These are phyloP conservation scores for Triplophysa bombifrons DNA, from an alignment of 2,797 vertebrate species.

Conservation along the genomic window DNA sequence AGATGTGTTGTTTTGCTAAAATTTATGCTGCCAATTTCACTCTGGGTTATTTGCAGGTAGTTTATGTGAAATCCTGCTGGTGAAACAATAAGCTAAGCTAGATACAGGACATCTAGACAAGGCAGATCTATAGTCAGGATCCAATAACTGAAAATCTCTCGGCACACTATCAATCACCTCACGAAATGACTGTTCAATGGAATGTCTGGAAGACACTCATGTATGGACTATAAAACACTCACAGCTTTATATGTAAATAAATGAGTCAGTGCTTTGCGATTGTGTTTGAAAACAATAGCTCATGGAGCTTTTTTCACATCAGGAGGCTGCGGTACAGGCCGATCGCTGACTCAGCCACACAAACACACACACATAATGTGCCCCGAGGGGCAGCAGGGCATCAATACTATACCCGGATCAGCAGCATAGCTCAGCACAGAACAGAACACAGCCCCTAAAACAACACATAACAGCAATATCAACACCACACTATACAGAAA, in stretches of 20 bases:
- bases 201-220: constrained; percentile 25
- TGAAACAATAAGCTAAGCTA: background rate
- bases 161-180: constrained; percentile 29
- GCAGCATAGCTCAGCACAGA: constrained; percentile 57
- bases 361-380: constrained; percentile 49
- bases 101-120: background rate
- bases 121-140: constrained; percentile 1
- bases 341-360: constrained; percentile 67
- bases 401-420: constrained; percentile 70
- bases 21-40: background rate
- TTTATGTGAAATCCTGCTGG: constrained; percentile 1
- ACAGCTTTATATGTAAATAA: constrained; percentile 31
- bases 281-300: constrained; percentile 34
- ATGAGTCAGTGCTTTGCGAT: constrained; percentile 21
- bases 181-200: constrained; percentile 6
- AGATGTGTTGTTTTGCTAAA: constrained; percentile 51
- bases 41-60: background rate
- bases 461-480: constrained; percentile 33
- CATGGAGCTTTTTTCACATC: constrained; percentile 62
- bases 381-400: constrained; percentile 66
- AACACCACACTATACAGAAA: constrained; percentile 6
- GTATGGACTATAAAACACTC: constrained; percentile 29
- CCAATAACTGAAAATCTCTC: constrained; percentile 17
- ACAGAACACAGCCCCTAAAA: constrained; percentile 35
- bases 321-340: constrained; percentile 40